Percentiles rank a stretch among this genome's conserved stretches.
Conservation (phyloP, 1,140 invertebrate species). For the Eufriesea mexicana region DNA sequence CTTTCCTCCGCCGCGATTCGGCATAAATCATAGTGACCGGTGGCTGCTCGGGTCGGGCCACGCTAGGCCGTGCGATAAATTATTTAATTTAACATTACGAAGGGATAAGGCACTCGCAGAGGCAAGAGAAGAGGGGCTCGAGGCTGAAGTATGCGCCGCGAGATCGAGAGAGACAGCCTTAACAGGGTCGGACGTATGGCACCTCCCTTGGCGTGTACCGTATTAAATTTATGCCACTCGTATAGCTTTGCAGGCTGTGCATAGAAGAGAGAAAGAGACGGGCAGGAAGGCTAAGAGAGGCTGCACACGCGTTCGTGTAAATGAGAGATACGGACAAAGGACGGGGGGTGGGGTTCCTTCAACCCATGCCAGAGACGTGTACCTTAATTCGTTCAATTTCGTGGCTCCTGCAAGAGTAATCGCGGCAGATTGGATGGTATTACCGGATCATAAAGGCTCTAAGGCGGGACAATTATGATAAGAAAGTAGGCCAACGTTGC, state of each 20-base stretch:
- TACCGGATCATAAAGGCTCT: conserved; percentile 60
- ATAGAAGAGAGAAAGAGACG: conserved; percentile 18
- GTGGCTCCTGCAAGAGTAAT: conserved; percentile 64
- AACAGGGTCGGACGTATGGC: conserved; percentile 74
- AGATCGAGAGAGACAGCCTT: conserved; percentile 61
- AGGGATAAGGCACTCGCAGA: conserved; percentile 58
- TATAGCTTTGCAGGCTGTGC: conserved; percentile 47
- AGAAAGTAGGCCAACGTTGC: conserved; percentile 54
- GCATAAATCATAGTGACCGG: neutral
- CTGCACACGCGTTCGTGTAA: conserved; percentile 25
- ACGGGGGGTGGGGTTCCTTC: neutral
- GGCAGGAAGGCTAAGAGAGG: neutral
- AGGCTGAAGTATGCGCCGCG: conserved; percentile 17
- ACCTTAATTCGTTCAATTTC: conserved; percentile 69
- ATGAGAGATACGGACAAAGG: conserved; percentile 29
- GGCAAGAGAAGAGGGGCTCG: conserved; percentile 18
- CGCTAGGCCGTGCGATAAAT: conserved; percentile 64
- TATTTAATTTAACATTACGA: conserved; percentile 75
- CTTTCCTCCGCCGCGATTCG: neutral
- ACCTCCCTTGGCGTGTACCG: conserved; percentile 77
- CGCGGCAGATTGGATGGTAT: conserved; percentile 58
- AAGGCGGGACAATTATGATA: conserved; percentile 58
- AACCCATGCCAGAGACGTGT: conserved; percentile 34
- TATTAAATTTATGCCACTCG: conserved; percentile 79
- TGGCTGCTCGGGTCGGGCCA: neutral